Conservation (phyloP, 2,797 vertebrate genomes). For the Darevskia nairensis region DNA sequence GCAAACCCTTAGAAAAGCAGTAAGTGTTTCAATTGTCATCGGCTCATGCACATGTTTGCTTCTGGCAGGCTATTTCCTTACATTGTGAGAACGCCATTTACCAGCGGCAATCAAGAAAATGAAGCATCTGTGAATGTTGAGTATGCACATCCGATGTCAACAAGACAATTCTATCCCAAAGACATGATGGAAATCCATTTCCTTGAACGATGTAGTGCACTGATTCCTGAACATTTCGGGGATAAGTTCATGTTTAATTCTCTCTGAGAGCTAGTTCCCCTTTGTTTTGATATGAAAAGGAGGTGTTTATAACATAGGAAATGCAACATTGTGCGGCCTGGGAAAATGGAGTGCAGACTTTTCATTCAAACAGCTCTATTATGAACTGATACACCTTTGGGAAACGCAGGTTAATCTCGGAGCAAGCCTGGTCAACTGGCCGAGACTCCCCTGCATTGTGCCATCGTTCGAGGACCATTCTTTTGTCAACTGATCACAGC, state of each 20-base stretch:
- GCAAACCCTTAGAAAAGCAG: neutral
- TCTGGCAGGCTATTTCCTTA: neutral
- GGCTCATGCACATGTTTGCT: neutral
- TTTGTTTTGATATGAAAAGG: neutral
- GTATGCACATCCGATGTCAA: accelerated
- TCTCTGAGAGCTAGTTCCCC: neutral
- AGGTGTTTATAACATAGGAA: neutral
- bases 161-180: neutral
- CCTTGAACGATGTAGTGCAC: neutral
- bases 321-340: neutral
- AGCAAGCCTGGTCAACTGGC: neutral
- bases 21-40: neutral
- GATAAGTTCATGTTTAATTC: neutral
- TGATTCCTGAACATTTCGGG: neutral
- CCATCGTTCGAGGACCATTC: neutral
- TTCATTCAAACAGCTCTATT: neutral
- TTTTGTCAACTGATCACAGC: neutral
- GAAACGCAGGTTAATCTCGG: neutral
- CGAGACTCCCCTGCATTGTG: neutral
- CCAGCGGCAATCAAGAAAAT: neutral
- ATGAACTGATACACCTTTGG: neutral
- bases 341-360: neutral
- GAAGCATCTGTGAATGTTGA: neutral
- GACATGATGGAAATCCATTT: neutral
- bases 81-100: neutral